A percentile compares a stretch with the other conserved stretches of the same genome.
phyloP scores from a whole-genome alignment of 1,140 invertebrate genomes.

The Mya arenaria region DNA sequence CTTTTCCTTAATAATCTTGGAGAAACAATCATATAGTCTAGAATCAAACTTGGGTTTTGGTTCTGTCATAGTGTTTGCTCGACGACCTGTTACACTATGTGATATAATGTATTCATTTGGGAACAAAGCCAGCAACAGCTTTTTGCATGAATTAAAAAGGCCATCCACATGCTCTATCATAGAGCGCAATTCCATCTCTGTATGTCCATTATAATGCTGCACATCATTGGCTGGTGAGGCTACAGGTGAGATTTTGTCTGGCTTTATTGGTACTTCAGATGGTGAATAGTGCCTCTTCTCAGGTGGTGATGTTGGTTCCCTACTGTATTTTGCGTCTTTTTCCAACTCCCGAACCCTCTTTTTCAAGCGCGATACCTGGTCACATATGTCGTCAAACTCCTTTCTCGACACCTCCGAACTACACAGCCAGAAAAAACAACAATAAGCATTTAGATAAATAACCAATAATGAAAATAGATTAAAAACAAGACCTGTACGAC shows the following conservation, averaged over 20 bases:
- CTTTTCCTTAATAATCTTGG: constrained; percentile 31
- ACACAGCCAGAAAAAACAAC: constrained; percentile 32
- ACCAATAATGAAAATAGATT: constrained; percentile 23
- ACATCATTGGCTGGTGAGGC: constrained; percentile 34
- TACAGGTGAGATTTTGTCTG: constrained; percentile 34
- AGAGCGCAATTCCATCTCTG: constrained; percentile 33
- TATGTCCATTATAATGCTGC: constrained; percentile 37
- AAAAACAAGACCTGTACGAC: constrained; percentile 30
- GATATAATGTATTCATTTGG: constrained; percentile 41
- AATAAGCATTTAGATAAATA: constrained; percentile 36
- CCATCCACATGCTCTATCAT: constrained; percentile 42
- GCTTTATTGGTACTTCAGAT: constrained; percentile 31
- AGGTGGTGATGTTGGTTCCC: constrained; percentile 35
- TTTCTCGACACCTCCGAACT: constrained; percentile 36
- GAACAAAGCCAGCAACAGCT: constrained; percentile 38
- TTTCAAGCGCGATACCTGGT: constrained; percentile 33
- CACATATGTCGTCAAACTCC: constrained; percentile 36
- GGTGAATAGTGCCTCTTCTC: constrained; percentile 16
- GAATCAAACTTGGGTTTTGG: constrained; percentile 26
- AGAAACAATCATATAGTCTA: constrained; percentile 31
- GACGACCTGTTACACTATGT: constrained; percentile 33
- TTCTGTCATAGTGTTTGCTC: constrained; percentile 28
- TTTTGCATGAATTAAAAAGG: constrained; percentile 34
- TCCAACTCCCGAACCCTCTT: constrained; percentile 31
- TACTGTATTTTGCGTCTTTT: constrained; percentile 30